phyloP scores from a whole-genome alignment of 2,113 vertebrate genomes.

The Crotalus viridis region DNA sequence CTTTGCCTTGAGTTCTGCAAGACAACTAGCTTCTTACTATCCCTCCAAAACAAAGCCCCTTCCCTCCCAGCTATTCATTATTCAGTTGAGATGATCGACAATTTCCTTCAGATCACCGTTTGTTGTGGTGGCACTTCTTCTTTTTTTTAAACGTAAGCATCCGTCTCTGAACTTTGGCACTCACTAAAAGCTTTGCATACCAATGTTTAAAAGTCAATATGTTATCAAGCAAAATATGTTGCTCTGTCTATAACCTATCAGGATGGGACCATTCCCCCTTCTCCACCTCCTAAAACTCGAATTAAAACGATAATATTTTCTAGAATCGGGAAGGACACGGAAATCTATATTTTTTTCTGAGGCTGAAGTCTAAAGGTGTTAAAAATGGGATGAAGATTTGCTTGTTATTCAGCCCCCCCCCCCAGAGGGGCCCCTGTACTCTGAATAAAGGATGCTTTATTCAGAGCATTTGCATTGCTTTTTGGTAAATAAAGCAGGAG shows the following conservation, averaged over 20 bases:
- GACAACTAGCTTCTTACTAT: background rate
- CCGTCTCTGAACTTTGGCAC: background rate
- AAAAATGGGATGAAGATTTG: background rate
- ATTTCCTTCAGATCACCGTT: background rate
- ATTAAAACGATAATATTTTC: slow-evolving; percentile 15
- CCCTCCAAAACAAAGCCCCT: background rate
- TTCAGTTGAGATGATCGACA: background rate
- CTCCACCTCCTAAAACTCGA: background rate
- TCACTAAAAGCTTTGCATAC: slow-evolving; percentile 6
- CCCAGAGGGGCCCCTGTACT: no score
- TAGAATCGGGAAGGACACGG: no score
- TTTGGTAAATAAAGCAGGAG: no score
- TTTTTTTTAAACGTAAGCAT: background rate
- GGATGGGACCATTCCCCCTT: background rate
- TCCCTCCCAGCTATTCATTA: background rate
- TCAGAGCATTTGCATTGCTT: background rate
- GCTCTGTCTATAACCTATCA: background rate
- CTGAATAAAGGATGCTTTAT: background rate
- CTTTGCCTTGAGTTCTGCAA: background rate
- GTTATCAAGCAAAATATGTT: slow-evolving; percentile 5
- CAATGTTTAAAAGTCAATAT: slow-evolving; percentile 21
- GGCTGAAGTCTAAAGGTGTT: background rate
- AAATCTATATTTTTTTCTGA: background rate
- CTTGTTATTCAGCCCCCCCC: background rate
- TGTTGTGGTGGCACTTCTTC: background rate